Evolutionary conservation across 2,797 vertebrate genomes (phyloP).

Genomic region (Rhinoraja longicauda): DNA sequence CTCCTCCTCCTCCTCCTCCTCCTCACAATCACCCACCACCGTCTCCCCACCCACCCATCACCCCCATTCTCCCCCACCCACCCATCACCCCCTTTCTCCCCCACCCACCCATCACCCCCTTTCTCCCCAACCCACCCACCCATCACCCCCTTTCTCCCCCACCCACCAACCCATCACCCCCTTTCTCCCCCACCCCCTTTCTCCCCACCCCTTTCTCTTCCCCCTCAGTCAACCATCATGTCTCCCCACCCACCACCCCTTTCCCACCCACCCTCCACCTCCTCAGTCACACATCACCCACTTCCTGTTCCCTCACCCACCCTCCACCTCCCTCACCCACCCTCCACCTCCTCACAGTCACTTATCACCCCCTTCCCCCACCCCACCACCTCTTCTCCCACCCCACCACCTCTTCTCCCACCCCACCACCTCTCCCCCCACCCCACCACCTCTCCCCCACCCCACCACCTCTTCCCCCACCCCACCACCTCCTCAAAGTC

Average conservation of each 20-base stretch:
- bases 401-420: too few relatives aligned
- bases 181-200: too few relatives aligned
- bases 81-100: not conserved
- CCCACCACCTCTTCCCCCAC: not conserved
- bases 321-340: accelerated
- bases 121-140: not conserved
- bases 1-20: not conserved
- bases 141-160: too few relatives aligned
- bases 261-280: not conserved
- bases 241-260: not conserved
- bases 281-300: not conserved
- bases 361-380: not conserved
- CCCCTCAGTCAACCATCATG: not conserved
- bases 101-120: not conserved
- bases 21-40: not conserved
- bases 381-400: accelerated
- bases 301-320: too few relatives aligned
- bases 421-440: not conserved
- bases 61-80: not conserved
- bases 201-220: not conserved
- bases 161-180: too few relatives aligned
- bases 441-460: not conserved
- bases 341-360: not conserved
- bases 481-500: not conserved
- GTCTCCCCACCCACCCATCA: not conserved